phyloP scores from a whole-genome alignment of 2,888 invertebrate genomes.

The Blomia tropicalis region DNA sequence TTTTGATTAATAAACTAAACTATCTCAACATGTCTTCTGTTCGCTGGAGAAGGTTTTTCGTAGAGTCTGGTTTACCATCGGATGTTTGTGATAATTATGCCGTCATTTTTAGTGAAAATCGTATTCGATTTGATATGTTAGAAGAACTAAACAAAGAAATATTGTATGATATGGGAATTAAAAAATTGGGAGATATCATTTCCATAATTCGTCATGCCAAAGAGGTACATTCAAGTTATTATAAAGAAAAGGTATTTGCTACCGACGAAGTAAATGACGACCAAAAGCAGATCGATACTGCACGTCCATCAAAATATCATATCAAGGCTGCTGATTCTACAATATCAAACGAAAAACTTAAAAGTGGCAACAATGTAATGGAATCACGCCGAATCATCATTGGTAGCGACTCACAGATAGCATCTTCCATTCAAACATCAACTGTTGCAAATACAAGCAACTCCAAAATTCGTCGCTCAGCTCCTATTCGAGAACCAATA shows the following conservation, averaged over 20 bases:
- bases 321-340: not conserved
- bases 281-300: not conserved
- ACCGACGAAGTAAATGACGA: not conserved
- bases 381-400: not conserved
- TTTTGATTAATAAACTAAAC: too few relatives aligned
- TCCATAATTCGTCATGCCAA: slow-evolving; percentile 49
- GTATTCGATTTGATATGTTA: slow-evolving; percentile 70
- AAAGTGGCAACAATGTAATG: not conserved
- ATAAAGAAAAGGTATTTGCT: slow-evolving; percentile 16
- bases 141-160: slow-evolving; percentile 70
- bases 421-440: too few relatives aligned
- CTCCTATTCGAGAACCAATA: not conserved
- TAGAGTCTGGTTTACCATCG: slow-evolving; percentile 62
- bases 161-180: slow-evolving; percentile 70
- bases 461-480: not conserved
- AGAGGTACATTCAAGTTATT: slow-evolving; percentile 41
- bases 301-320: not conserved
- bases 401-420: not conserved
- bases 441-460: not conserved
- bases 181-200: slow-evolving; percentile 49
- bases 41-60: slow-evolving; percentile 68
- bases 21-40: slow-evolving; percentile 35
- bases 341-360: not conserved
- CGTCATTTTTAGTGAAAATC: slow-evolving; percentile 64
- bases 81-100: slow-evolving; percentile 66